phyloP scores from a whole-genome alignment of 2,888 invertebrate species.

The Tromatobia lineatoria region DNA sequence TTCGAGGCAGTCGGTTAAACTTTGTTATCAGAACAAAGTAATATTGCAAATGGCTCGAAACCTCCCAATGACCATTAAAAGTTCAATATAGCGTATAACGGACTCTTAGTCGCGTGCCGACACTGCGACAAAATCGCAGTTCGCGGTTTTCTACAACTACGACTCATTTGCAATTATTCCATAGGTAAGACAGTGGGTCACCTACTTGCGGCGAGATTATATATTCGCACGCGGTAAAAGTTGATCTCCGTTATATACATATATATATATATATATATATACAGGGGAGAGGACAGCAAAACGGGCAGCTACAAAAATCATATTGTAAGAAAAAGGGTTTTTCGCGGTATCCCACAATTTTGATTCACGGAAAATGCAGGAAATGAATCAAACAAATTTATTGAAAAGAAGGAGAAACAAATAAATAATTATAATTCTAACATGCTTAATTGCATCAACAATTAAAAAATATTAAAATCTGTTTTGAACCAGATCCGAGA shows the following conservation, averaged over 20 bases:
- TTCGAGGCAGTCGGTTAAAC: background rate
- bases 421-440: too few relatives aligned
- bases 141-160: background rate
- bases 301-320: too few relatives aligned
- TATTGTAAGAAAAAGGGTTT: too few relatives aligned
- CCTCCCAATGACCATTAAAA: background rate
- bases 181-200: slow-evolving; percentile 26
- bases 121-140: background rate
- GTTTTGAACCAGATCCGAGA: too few relatives aligned
- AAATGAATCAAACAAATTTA: too few relatives aligned
- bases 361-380: too few relatives aligned
- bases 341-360: too few relatives aligned
- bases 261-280: background rate
- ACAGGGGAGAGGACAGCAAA: background rate
- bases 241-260: too few relatives aligned
- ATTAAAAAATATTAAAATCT: too few relatives aligned
- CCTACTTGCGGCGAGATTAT: slow-evolving; percentile 16
- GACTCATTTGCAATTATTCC: slow-evolving; percentile 17
- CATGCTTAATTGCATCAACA: too few relatives aligned
- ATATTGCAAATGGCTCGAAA: background rate
- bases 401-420: too few relatives aligned
- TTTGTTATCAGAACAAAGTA: background rate
- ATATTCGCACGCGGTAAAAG: background rate
- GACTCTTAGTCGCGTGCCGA: background rate
- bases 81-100: background rate